Evolutionary conservation across 1,140 invertebrate species (phyloP).

Genomic region (Drosophila sp.): DNA sequence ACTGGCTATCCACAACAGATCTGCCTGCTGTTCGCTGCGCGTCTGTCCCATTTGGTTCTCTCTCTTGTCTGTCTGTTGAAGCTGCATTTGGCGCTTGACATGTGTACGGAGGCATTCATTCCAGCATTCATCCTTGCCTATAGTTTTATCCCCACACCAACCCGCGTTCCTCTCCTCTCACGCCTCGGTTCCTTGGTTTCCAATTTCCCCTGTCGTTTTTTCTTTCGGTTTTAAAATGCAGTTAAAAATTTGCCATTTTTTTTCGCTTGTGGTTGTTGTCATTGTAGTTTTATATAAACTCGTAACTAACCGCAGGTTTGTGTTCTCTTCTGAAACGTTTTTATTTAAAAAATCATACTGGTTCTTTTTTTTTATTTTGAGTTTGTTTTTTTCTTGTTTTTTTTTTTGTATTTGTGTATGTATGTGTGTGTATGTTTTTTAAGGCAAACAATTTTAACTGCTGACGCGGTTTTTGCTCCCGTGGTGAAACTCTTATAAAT

Average conservation of each 20-base stretch:
- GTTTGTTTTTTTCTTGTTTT: slow-evolving; percentile 19
- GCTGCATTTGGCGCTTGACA: slow-evolving; percentile 80
- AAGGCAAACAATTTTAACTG: slow-evolving; percentile 74
- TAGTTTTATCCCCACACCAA: background rate
- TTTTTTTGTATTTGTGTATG: too few species aligned
- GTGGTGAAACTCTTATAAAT: slow-evolving; percentile 62
- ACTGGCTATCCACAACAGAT: slow-evolving; percentile 25
- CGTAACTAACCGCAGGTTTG: slow-evolving; percentile 79
- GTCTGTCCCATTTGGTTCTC: slow-evolving; percentile 11
- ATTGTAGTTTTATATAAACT: slow-evolving; percentile 76
- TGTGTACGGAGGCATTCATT: slow-evolving; percentile 49
- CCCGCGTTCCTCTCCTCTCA: background rate
- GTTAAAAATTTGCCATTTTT: slow-evolving; percentile 74
- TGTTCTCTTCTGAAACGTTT: slow-evolving; percentile 50
- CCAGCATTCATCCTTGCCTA: slow-evolving; percentile 1
- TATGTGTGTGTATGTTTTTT: slow-evolving; percentile 42
- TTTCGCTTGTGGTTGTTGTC: slow-evolving; percentile 35
- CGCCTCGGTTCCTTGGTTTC: slow-evolving; percentile 23
- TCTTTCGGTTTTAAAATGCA: slow-evolving; percentile 60
- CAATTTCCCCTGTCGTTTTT: slow-evolving; percentile 30
- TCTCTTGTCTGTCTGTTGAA: slow-evolving; percentile 53
- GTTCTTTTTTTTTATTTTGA: slow-evolving; percentile 6
- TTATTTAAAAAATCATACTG: slow-evolving; percentile 6
- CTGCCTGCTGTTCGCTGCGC: slow-evolving; percentile 40
- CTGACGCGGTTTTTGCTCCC: slow-evolving; percentile 66